Conservation (phyloP, 2,888 invertebrate genomes). For the Lasioglossum pauxillum region DNA sequence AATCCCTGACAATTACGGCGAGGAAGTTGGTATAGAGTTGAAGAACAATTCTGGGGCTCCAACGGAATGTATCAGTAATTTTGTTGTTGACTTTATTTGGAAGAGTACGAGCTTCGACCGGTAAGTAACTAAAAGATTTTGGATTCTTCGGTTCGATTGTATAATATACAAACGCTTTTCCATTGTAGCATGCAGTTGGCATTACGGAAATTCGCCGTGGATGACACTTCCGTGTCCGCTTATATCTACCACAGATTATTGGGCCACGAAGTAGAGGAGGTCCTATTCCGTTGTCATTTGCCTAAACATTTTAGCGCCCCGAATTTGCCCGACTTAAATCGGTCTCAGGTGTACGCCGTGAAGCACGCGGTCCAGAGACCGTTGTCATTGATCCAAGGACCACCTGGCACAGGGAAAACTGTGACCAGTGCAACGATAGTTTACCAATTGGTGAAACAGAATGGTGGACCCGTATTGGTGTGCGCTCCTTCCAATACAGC, state of each 20-base stretch:
- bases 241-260: slow-evolving; percentile 98
- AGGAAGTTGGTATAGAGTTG: slow-evolving; percentile 98
- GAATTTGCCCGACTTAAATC: slow-evolving; percentile 98
- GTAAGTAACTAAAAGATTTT: slow-evolving; percentile 83
- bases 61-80: slow-evolving; percentile 96
- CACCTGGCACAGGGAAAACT: slow-evolving; percentile 99
- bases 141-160: not conserved
- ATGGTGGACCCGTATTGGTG: slow-evolving; percentile 97
- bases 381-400: slow-evolving; percentile 98
- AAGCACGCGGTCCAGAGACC: slow-evolving; percentile 99
- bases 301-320: slow-evolving; percentile 99
- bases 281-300: slow-evolving; percentile 94
- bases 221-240: slow-evolving; percentile 97
- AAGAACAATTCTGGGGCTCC: slow-evolving; percentile 97
- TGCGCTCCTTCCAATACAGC: slow-evolving; percentile 99
- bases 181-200: slow-evolving; percentile 95
- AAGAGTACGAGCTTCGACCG: slow-evolving; percentile 99
- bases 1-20: slow-evolving; percentile 97
- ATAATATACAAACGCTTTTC: slow-evolving; percentile 4
- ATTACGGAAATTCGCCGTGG: slow-evolving; percentile 97
- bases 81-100: slow-evolving; percentile 99
- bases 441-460: slow-evolving; percentile 98
- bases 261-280: slow-evolving; percentile 97
- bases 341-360: slow-evolving; percentile 99
- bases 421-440: slow-evolving; percentile 99